Base-by-base conservation (phyloP, 1,140 invertebrate genomes). In the fruit fly (Drosophila melanogaster) region DNA sequence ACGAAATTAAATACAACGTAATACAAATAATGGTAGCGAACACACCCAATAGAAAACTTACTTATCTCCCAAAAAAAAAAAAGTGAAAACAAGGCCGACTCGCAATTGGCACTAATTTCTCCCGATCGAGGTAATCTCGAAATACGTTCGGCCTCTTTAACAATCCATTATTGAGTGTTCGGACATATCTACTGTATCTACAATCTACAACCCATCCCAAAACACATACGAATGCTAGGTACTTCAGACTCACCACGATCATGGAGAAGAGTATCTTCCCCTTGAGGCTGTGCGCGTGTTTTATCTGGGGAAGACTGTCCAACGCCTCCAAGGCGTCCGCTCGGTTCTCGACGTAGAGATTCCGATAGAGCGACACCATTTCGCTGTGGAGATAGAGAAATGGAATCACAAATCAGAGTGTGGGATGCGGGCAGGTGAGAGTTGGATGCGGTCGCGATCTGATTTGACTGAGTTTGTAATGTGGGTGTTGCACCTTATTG, bases 251-350 rank as follows among this genome's bases (percentile, higher is more conserved):
- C 93, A 98, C 98, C 92, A 98, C 97, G 79, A 98, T 95, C 46
- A 98, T 96, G 50, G 98, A 98, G 92, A 98, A 98, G 38, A 99
- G 94, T 62, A 99, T 97, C 94, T 98, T 99, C 41, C 95, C 95
- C 93, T 98, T 98, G 22, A 98, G 94, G 86, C 98, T 97, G 58
- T 96, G 95, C 0, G 96, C 96, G 56, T 97, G 95, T 47, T 94
- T 94, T 10, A 99, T 93, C 50, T 97, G 95, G 8, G 95, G 94
- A 11, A 98, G 93, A 1, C 94, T 93, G 81, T 97, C 96, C 41
- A 98, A 93, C 10, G 97, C 95, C 83, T 98, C 97, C 72, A 98
- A 93, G 3, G 97, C 95, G 73, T 98, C 96, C 14, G 97, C 95
- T 59, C 97, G 94, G n/a, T 95, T 96, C 81, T 96, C 95, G 43